Base-by-base conservation (phyloP, 2,797 vertebrate genomes). In the Toxotes lorentzi region DNA sequence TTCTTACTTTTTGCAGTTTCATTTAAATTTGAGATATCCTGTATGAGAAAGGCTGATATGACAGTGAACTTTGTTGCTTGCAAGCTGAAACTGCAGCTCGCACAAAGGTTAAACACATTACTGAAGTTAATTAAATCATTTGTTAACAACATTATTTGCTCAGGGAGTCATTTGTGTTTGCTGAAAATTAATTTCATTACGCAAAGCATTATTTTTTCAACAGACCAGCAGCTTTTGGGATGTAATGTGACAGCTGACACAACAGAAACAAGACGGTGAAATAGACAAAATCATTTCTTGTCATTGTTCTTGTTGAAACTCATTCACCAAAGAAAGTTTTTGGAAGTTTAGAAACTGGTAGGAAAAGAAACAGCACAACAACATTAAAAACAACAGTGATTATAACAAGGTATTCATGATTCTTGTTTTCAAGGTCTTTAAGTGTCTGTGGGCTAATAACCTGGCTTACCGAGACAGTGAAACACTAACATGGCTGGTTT, bases 111-210 rank as follows among this genome's bases (percentile, higher is more conserved):
- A 54, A 32, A 38, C 54, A 56, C 47, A 38, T 50, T 19, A 54
- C 14, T 59, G 7, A 30, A 56, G 63, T 50, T 59, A 50, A 60
- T 67, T 23, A 41, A 54, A 63, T 59, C 34, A 45, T 58, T 62
- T 11, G 50, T 32, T 41, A 30, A 62, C 35, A 56, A 47, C 38
- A 58, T 32, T 43, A 62, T 68, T 45, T 71, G 67, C 51, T 78
- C 12, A 56, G 56, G 54, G 59, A 70, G 66, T 50, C 27, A 5
- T 61, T 70, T 70, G 56, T 57, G 60, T 66, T 78, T 43, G 34
- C 27, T 59, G 38, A 77, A 35, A 51, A 47, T 56, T 30, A 57
- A 61, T 60, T 65, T 76, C 0, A 72, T 63, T 67, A 67, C 32
- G 45, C 48, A 45, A 17, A 30, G 59, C 16, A 54, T 1, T n/a